Conservation (phyloP, 2,113 vertebrate species). For the Eubucco bourcierii region DNA sequence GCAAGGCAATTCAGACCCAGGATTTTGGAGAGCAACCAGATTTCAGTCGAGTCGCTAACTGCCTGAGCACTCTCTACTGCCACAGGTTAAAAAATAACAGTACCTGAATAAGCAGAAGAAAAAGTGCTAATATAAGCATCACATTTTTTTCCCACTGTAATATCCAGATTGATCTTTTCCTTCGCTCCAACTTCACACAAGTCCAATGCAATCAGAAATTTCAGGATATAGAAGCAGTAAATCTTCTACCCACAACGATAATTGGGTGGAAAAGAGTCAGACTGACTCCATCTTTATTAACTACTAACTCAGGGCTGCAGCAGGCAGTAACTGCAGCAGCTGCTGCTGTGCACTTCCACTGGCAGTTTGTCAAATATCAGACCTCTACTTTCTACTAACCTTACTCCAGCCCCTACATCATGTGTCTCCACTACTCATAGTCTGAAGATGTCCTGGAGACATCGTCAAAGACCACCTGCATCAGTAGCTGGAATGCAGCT, state of each 20-base stretch:
- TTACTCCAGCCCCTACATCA: too few relatives aligned
- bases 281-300: accelerated
- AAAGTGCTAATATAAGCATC: too few relatives aligned
- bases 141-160: neutral
- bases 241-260: neutral
- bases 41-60: neutral
- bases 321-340: neutral
- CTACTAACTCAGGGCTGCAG: neutral
- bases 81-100: neutral
- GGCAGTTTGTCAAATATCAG: neutral
- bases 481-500: too few relatives aligned
- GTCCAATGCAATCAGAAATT: neutral
- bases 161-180: neutral
- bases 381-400: too few relatives aligned
- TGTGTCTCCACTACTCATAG: too few relatives aligned
- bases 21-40: neutral
- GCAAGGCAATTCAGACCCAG: neutral
- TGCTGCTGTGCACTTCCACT: neutral
- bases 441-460: too few relatives aligned
- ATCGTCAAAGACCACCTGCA: too few relatives aligned
- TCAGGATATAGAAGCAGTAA: neutral
- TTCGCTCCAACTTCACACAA: neutral
- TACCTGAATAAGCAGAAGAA: neutral
- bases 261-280: neutral
- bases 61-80: neutral